phyloP scores from a whole-genome alignment of 2,888 invertebrate genomes.

The Trimorus sp. region DNA sequence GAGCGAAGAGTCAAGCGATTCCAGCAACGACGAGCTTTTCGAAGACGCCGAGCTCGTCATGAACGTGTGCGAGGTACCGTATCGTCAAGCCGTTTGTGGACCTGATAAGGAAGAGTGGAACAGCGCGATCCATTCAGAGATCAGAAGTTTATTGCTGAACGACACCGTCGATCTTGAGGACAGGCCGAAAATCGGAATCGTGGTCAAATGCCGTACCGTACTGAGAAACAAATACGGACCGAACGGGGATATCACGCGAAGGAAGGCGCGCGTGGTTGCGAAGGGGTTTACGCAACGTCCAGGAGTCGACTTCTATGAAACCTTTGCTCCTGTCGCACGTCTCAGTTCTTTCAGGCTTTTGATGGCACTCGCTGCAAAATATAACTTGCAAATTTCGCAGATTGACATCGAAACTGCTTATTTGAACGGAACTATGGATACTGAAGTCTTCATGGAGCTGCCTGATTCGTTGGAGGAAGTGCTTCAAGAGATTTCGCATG shows the following conservation, averaged over 20 bases:
- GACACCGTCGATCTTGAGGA: constrained; percentile 55
- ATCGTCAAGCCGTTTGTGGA: constrained; percentile 19
- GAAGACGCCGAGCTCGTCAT: not conserved
- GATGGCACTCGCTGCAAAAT: constrained; percentile 54
- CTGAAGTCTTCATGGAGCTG: constrained; percentile 54
- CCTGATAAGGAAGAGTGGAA: constrained; percentile 47
- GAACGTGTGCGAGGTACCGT: too few species aligned
- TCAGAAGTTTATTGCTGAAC: constrained; percentile 49
- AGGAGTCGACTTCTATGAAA: constrained; percentile 61
- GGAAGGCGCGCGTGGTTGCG: constrained; percentile 66
- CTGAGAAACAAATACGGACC: constrained; percentile 58
- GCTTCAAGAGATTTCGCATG: constrained; percentile 23
- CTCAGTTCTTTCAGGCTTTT: constrained; percentile 50
- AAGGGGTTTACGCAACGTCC: constrained; percentile 63
- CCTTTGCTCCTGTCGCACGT: constrained; percentile 49
- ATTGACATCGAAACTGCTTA: constrained; percentile 67
- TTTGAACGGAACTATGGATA: constrained; percentile 59
- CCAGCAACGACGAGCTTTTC: too few species aligned
- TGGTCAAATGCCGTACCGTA: constrained; percentile 43
- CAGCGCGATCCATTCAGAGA: constrained; percentile 46
- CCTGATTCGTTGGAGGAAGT: constrained; percentile 35
- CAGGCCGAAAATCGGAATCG: constrained; percentile 28
- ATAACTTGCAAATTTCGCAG: constrained; percentile 56
- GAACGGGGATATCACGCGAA: constrained; percentile 47
- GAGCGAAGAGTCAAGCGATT: too few species aligned